Conservation (phyloP, 1,140 invertebrate genomes). For the Trachymyrmex septentrionalis region DNA sequence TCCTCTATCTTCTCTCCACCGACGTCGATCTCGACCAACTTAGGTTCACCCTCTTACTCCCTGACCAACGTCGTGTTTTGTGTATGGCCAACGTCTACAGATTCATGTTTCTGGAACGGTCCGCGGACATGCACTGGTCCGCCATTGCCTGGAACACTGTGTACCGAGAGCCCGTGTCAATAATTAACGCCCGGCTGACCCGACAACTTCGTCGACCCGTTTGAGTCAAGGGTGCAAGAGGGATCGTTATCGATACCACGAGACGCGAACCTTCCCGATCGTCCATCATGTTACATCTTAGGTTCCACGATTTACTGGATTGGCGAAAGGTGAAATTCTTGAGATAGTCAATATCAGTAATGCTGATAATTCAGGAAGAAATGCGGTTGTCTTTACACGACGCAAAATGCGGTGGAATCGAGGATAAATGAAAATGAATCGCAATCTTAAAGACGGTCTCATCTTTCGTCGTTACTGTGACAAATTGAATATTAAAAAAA, state of each 20-base stretch:
- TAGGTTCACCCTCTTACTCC: slow-evolving; percentile 18
- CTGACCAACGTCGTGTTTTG: slow-evolving; percentile 59
- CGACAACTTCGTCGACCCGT: slow-evolving; percentile 58
- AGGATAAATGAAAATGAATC: slow-evolving; percentile 29
- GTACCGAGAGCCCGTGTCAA: slow-evolving; percentile 73
- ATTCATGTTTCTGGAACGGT: slow-evolving; percentile 56
- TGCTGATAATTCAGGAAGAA: slow-evolving; percentile 4
- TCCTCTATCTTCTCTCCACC: background rate
- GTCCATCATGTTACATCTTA: background rate
- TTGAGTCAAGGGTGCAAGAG: slow-evolving; percentile 6
- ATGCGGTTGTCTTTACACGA: background rate
- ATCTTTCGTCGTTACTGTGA: slow-evolving; percentile 3
- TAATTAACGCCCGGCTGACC: slow-evolving; percentile 78
- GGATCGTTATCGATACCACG: background rate
- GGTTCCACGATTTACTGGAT: background rate
- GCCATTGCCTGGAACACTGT: slow-evolving; percentile 51
- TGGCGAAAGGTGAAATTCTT: background rate
- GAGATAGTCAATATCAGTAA: background rate
- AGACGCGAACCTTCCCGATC: background rate
- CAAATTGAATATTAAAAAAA: background rate
- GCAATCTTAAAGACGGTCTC: slow-evolving; percentile 3
- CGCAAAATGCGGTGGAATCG: background rate
- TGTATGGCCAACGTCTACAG: slow-evolving; percentile 59
- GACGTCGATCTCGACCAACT: slow-evolving; percentile 1
- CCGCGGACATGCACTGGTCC: slow-evolving; percentile 13